Percentiles rank a stretch among this genome's conserved stretches.
phyloP scores from a whole-genome alignment of 2,888 invertebrate species.

The Xanthia togata region DNA sequence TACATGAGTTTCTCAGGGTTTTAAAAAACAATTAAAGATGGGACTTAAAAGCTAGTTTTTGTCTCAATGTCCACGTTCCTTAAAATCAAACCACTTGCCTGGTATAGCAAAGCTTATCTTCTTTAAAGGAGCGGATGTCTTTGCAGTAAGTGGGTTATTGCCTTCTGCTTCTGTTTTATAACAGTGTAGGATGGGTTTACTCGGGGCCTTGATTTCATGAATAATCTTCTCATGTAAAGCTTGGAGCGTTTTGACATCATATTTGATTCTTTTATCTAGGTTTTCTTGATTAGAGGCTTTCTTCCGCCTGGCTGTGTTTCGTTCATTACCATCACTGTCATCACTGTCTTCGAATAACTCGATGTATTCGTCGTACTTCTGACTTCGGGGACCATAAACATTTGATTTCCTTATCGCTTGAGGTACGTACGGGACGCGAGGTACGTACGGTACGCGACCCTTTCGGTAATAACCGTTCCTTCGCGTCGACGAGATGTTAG shows the following conservation, averaged over 20 bases:
- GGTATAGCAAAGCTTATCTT: slow-evolving; percentile 28
- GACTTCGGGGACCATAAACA: slow-evolving; percentile 11
- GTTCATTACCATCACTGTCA: slow-evolving; percentile 15
- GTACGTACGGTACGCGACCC: background rate
- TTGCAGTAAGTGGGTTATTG: background rate
- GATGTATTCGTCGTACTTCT: slow-evolving; percentile 34
- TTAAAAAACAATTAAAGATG: background rate
- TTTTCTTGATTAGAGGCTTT: background rate
- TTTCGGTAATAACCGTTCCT: slow-evolving; percentile 9
- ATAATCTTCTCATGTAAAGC: background rate
- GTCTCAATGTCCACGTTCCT: background rate
- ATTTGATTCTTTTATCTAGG: background rate
- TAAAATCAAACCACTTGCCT: slow-evolving; percentile 24
- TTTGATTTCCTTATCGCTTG: slow-evolving; percentile 13
- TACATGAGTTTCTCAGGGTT: background rate
- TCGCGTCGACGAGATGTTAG: background rate
- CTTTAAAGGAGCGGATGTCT: slow-evolving; percentile 40
- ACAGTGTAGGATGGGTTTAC: slow-evolving; percentile 25
- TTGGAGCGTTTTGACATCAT: background rate
- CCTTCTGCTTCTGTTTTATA: background rate
- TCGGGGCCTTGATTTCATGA: background rate
- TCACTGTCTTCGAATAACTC: slow-evolving; percentile 16
- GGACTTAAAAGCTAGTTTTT: background rate
- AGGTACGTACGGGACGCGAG: slow-evolving; percentile 7
- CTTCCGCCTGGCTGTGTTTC: background rate